Conservation (phyloP, 1,140 invertebrate genomes). For the Drosophila arawakana region DNA sequence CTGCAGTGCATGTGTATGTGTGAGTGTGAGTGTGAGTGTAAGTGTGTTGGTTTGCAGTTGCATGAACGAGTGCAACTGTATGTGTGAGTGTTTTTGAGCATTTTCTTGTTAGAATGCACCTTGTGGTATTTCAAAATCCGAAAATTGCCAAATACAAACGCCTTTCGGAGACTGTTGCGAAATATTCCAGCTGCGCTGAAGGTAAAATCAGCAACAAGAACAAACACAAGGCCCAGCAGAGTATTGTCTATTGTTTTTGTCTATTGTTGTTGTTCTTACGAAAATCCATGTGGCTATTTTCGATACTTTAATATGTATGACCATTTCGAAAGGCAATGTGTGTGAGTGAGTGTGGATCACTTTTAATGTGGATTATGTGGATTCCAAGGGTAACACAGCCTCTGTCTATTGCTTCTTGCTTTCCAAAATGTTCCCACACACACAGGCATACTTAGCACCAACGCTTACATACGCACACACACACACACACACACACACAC, state of each 20-base stretch:
- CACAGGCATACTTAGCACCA: conserved; percentile 18
- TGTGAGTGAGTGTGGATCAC: conserved; percentile 54
- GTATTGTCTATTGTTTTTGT: conserved; percentile 41
- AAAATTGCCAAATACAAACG: conserved; percentile 80
- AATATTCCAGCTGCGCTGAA: conserved; percentile 80
- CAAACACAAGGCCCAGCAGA: conserved; percentile 46
- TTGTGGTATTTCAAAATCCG: conserved; percentile 82
- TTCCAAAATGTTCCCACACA: conserved; percentile 52
- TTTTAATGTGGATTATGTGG: conserved; percentile 59
- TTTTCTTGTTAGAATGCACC: conserved; percentile 76
- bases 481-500: conserved; percentile 31
- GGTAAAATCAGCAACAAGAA: conserved; percentile 63
- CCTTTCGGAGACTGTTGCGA: conserved; percentile 72
- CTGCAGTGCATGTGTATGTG: conserved; percentile 53
- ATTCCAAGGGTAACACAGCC: conserved; percentile 48
- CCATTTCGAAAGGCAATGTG: conserved; percentile 49
- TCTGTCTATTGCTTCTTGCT: conserved; percentile 32
- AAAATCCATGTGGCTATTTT: conserved; percentile 68
- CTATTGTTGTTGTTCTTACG: conserved; percentile 40
- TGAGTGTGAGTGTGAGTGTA: conserved; percentile 44
- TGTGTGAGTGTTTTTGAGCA: conserved; percentile 50
- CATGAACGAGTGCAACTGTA: conserved; percentile 5
- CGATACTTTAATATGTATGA: conserved; percentile 48
- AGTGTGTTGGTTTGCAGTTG: conserved; percentile 23
- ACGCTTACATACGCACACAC: conserved; percentile 30